A percentile compares a stretch with the other conserved stretches of the same genome.
phyloP scores from a whole-genome alignment of 37 sponge, comb jelly and placozoan species.

The Crambe crambe region DNA sequence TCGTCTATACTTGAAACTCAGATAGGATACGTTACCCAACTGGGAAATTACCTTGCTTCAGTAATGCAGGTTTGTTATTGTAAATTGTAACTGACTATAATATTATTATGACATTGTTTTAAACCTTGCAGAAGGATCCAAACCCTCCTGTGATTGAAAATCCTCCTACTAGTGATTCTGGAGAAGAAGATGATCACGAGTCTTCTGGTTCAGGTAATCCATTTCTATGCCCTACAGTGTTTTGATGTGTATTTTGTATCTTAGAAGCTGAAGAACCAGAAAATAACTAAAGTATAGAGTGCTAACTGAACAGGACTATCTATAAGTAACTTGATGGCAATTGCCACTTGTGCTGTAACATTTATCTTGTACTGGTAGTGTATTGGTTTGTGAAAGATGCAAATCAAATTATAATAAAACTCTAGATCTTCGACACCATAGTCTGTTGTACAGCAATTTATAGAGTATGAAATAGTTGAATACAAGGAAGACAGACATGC shows the following conservation, averaged over 20 bases:
- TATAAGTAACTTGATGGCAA: too few relatives aligned
- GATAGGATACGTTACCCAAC: slow-evolving; percentile 35
- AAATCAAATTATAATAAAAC: not conserved
- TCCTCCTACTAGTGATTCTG: not conserved
- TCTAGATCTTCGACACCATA: slow-evolving; percentile 7
- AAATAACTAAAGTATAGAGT: too few relatives aligned
- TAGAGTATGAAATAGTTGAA: slow-evolving; percentile 74
- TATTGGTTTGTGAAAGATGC: too few relatives aligned
- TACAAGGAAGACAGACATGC: slow-evolving; percentile 51
- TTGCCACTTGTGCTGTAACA: too few relatives aligned
- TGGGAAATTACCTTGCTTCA: slow-evolving; percentile 51
- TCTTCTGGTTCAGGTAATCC: not conserved
- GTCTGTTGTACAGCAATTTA: slow-evolving; percentile 65
- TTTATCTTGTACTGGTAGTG: too few relatives aligned
- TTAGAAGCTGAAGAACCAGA: too few relatives aligned
- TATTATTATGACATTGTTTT: not conserved
- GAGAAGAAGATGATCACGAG: not conserved
- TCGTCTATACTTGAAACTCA: slow-evolving; percentile 57
- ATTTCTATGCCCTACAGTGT: not conserved
- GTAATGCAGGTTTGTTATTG: slow-evolving; percentile 28
- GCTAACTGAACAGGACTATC: too few relatives aligned
- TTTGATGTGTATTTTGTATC: too few relatives aligned
- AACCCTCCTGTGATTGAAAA: not conserved
- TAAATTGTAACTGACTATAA: not conserved
- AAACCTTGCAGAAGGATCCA: not conserved